Evolutionary conservation across 2,113 vertebrate genomes (phyloP), one percentile per base, ranked within the genome.

Genomic region (Carassius gibelio): DNA sequence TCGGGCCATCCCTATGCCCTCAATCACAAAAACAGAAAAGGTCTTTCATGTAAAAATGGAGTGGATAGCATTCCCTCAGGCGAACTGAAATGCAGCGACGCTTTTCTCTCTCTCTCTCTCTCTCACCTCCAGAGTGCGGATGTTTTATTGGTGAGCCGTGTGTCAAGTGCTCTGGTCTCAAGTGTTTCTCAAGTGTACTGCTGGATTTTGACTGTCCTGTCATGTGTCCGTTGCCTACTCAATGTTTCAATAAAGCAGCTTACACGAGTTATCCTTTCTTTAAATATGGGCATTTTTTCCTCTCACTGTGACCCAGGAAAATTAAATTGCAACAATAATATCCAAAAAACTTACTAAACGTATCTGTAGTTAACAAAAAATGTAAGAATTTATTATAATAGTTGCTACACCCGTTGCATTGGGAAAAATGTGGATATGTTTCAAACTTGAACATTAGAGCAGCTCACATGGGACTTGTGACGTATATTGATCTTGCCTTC

Each of bases 21-120:
- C 86, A 87, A 87, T 87, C 85, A 87, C 83, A 87, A 85, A 75
- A 84, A 84, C 71, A 88, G 72, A 82, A 86, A 75, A 80, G 80
- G 71, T 59, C 83, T 87, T 88, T 90, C 76, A 87, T 87, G 77
- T 84, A 83, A 86, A 88, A 87, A 77, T 77, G 77, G 72, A 84
- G 72, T 82, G 77, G 76, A 79, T 74, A 30, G 57, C 48, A 23
- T 84, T 85, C 81, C 85, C 83, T 81, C 57, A 68, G 78, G 84
- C 72, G 36, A 77, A 74, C 61, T 74, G 86, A 84, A 72, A 48
- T 45, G 52, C 83, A 85, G 74, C 82, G 14, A 21, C 0, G 42
- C 68, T 5, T n/a, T 68, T 84, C 61, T 75, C 66, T 74, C 79
- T 50, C 61, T 75, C 66, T 74, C 79, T 50, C 71, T 69, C 68